Evolutionary conservation across 2,797 vertebrate species (phyloP).

Genomic region (Malurus splendens): DNA sequence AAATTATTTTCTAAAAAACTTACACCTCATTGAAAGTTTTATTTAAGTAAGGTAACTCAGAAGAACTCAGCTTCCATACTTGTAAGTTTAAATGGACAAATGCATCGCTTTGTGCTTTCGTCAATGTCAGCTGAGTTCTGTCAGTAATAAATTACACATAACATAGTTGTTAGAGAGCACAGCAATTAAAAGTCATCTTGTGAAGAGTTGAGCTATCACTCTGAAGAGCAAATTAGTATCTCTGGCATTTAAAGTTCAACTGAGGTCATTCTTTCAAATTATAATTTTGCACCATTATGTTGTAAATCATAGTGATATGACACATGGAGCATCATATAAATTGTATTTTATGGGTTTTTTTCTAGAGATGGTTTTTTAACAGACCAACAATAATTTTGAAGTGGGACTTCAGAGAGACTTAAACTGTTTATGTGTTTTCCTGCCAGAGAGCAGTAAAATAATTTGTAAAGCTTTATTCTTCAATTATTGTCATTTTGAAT

Average conservation of each 20-base stretch:
- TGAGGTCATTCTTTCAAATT: background rate
- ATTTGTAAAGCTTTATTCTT: background rate
- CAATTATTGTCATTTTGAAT: background rate
- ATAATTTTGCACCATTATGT: background rate
- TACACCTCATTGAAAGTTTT: background rate
- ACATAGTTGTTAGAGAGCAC: background rate
- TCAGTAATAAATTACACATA: background rate
- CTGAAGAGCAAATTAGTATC: background rate
- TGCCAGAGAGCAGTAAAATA: background rate
- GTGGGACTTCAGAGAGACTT: background rate
- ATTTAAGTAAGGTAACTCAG: background rate
- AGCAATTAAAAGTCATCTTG: background rate
- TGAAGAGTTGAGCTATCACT: background rate
- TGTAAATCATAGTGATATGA: background rate
- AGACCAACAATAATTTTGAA: background rate
- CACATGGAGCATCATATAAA: background rate
- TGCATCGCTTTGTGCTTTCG: background rate
- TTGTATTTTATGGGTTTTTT: background rate
- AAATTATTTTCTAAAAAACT: background rate
- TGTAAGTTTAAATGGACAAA: background rate
- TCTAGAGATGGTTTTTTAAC: background rate
- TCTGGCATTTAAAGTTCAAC: conserved; percentile 5
- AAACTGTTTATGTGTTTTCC: background rate
- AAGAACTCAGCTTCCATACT: background rate
- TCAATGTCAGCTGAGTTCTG: background rate